These are phyloP conservation scores for Machimus rusticus DNA, from an alignment of 2,888 invertebrate species.

Conservation along the genomic window DNA sequence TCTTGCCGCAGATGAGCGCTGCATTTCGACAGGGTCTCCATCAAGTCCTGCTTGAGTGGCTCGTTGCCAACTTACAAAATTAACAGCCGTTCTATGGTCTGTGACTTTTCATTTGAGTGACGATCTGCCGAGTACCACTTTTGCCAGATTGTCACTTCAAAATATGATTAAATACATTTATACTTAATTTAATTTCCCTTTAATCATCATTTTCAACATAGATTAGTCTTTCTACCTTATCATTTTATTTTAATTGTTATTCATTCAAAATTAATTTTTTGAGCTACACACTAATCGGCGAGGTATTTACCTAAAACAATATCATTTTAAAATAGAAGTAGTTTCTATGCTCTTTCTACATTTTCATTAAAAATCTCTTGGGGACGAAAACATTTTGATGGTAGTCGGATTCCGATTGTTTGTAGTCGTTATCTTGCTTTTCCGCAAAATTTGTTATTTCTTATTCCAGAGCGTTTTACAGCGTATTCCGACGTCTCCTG, in stretches of 20 bases:
- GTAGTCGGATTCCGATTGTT: too few species aligned
- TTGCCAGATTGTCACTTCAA: neutral
- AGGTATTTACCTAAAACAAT: too few species aligned
- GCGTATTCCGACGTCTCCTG: too few species aligned
- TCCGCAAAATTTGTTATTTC: too few species aligned
- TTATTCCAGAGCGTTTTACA: too few species aligned
- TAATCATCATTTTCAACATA: neutral
- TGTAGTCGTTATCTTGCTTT: too few species aligned
- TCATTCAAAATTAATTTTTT: neutral
- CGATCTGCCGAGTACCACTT: neutral
- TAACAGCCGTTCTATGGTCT: neutral
- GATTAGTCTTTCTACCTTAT: neutral
- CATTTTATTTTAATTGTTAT: neutral
- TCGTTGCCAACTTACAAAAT: neutral
- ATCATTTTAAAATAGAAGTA: too few species aligned
- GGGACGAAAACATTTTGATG: too few species aligned
- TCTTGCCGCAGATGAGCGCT: neutral
- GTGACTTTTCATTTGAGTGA: neutral
- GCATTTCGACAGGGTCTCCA: neutral
- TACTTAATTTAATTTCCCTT: neutral
- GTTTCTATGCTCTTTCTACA: too few species aligned
- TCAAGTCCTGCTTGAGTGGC: neutral
- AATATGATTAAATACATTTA: neutral
- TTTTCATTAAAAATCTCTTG: too few species aligned
- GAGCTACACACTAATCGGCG: neutral